These are phyloP conservation scores for Chrysina gloriosa DNA, from an alignment of 2,888 invertebrate genomes.

Conservation along the genomic window DNA sequence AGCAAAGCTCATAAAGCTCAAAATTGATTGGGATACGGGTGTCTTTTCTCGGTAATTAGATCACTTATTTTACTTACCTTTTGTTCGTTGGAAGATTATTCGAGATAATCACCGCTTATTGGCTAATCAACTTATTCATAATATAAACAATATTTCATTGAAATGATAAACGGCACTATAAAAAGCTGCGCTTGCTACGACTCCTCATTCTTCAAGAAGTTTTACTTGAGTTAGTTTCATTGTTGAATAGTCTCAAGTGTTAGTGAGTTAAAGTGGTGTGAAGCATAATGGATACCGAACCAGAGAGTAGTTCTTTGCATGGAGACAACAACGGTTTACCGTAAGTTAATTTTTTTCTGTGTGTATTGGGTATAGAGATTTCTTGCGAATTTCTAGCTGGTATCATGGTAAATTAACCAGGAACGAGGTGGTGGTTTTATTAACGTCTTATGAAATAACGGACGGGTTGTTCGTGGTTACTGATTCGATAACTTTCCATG, in stretches of 20 bases:
- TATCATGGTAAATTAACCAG: slow-evolving; percentile 30
- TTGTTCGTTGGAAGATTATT: too few relatives aligned
- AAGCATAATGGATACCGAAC: background rate
- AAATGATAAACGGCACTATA: too few relatives aligned
- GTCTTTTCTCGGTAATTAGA: too few relatives aligned
- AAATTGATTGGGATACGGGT: too few relatives aligned
- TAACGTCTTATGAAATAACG: background rate
- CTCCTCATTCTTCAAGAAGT: too few relatives aligned
- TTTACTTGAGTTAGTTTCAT: too few relatives aligned
- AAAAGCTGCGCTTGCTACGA: too few relatives aligned
- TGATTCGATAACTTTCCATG: slow-evolving; percentile 16
- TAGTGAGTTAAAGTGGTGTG: background rate
- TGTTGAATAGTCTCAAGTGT: background rate
- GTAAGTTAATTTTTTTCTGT: slow-evolving; percentile 5
- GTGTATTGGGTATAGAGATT: background rate
- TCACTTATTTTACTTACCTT: too few relatives aligned
- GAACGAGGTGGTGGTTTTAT: background rate
- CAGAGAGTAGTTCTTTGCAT: background rate
- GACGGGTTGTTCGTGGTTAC: slow-evolving; percentile 35
- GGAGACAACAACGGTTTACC: slow-evolving; percentile 20
- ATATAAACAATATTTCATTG: too few relatives aligned
- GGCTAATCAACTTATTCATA: too few relatives aligned
- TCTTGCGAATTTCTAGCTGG: slow-evolving; percentile 3
- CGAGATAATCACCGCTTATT: too few relatives aligned
- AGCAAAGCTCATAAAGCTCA: too few relatives aligned